Evolutionary conservation across 2,113 vertebrate species (phyloP), one percentile per base, ranked within the genome.

Genomic region (Puma concolor): DNA sequence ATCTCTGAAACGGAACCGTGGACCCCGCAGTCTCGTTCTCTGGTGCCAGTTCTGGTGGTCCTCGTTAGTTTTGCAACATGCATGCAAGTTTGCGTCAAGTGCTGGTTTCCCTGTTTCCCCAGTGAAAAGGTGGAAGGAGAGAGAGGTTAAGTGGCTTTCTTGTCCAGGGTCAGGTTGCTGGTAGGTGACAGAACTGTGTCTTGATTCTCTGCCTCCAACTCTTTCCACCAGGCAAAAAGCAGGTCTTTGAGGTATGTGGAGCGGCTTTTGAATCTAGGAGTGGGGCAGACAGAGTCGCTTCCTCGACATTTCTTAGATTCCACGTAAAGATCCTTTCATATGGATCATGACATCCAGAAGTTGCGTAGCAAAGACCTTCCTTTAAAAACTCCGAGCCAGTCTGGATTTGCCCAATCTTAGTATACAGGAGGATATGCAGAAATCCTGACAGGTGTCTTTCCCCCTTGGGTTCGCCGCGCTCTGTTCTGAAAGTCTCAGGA

Each of bases 131-230:
- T 48, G 74, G 79, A 97, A 87, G 95, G 57, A 9, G 91, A 54
- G 97, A 83, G 94, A 97, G 97, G 97, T 96, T 97, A 97, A 97
- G 94, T 97, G 97, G 87, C 95, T 95, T 80, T 93, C 97, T 93
- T 82, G 97, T 97, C 88, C 88, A 33, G 79, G 97, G 97, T 97
- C 98, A 98, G 82, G 74, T 88, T 94, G 95, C 98, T 95, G 95
- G 95, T 91, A 94, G 96, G 97, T 66, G 92, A 95, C 96, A 67
- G 96, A 96, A 54, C 77, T 41, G 71, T 92, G 95, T 95, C 96
- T 94, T 97, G 80, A 92, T 95, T 97, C 91, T 97, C 84, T 72
- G 83, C 95, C 95, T 93, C 95, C 60, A 81, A 79, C 90, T 88
- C 95, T 93, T 86, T 94, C 91, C 81, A 41, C 92, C 94, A 94